Conservation (phyloP, 2,113 vertebrate genomes). For the Nothoprocta pentlandii region DNA sequence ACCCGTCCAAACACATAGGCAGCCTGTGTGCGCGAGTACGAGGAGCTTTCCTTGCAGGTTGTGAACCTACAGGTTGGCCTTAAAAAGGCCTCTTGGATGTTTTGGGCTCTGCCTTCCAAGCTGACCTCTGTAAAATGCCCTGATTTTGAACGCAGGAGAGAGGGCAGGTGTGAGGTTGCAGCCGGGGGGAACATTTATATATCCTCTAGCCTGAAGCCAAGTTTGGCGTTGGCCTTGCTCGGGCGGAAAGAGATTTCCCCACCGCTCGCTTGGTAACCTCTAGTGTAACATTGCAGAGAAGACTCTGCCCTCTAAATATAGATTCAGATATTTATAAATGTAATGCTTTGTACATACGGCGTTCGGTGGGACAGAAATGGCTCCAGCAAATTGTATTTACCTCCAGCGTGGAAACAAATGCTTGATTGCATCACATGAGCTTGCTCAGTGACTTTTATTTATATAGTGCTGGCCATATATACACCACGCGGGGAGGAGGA, state of each 20-base stretch:
- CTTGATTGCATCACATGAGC: conserved; percentile 68
- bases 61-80: conserved; percentile 20
- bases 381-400: conserved; percentile 70
- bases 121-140: conserved; percentile 33
- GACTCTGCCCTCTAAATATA: conserved; percentile 73
- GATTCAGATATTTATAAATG: conserved; percentile 70
- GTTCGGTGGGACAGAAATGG: conserved; percentile 36
- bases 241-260: background rate
- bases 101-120: conserved; percentile 41
- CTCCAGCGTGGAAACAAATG: conserved; percentile 71
- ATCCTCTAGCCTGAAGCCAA: conserved; percentile 2
- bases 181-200: background rate
- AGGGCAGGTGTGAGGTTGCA: background rate
- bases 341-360: conserved; percentile 52
- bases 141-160: background rate
- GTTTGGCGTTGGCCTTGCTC: conserved; percentile 19
- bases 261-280: conserved; percentile 58
- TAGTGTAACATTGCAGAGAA: conserved; percentile 44
- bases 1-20: background rate
- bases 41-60: conserved; percentile 53
- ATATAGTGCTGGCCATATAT: conserved; percentile 7
- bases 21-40: background rate
- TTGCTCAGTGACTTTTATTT: conserved; percentile 62
- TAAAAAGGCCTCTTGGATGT: conserved; percentile 45
- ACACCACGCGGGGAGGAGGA: background rate